These are phyloP conservation scores for Cephus rjabovi DNA, from an alignment of 2,888 invertebrate species.

Conservation along the genomic window DNA sequence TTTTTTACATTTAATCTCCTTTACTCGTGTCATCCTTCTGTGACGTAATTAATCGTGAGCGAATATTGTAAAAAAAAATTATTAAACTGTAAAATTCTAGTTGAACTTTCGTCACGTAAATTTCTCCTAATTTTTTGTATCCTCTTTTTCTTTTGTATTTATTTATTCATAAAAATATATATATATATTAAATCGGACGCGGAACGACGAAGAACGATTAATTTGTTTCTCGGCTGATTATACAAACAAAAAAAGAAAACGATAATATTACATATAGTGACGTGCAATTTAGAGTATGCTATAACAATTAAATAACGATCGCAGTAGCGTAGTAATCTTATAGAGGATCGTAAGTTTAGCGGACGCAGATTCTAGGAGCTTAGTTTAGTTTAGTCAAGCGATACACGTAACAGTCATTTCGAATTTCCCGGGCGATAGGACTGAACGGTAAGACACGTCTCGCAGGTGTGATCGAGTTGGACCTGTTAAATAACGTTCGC, in stretches of 20 bases:
- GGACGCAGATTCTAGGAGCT: conserved; percentile 10
- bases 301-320: conserved; percentile 11
- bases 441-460: neutral
- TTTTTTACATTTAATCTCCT: neutral
- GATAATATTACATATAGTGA: conserved; percentile 8
- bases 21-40: no score
- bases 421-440: neutral
- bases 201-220: neutral
- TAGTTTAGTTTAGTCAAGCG: neutral
- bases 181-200: neutral
- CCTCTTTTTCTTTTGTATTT: neutral
- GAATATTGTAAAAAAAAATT: neutral
- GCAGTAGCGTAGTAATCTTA: conserved; percentile 14
- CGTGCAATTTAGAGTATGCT: conserved; percentile 14
- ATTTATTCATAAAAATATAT: neutral
- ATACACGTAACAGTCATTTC: neutral
- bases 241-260: neutral
- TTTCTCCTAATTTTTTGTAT: neutral
- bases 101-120: neutral
- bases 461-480: neutral
- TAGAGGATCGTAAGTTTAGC: conserved; percentile 14
- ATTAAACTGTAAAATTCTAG: neutral
- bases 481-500: neutral
- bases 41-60: neutral
- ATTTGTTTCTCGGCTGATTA: neutral